phyloP scores from a whole-genome alignment of 2,113 vertebrate species.

The Axis porcinus region DNA sequence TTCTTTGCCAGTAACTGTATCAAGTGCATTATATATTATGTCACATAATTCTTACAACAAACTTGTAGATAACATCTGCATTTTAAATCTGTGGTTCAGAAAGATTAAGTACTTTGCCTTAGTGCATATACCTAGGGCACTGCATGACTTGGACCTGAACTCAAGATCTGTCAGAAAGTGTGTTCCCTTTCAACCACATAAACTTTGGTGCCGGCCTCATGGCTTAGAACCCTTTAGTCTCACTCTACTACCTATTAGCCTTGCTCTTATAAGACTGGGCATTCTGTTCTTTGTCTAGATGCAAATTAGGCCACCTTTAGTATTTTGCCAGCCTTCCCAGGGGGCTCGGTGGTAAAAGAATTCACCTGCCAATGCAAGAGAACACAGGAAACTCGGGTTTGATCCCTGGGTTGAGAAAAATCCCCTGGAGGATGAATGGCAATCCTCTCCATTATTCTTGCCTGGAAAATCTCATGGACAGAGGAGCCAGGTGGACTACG shows the following conservation, averaged over 20 bases:
- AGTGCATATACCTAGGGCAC: background rate
- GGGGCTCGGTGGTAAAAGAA: background rate
- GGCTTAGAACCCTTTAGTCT: background rate
- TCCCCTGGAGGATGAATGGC: background rate
- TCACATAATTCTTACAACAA: background rate
- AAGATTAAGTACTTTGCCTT: background rate
- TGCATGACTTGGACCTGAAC: background rate
- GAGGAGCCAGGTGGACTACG: accelerated
- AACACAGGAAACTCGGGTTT: background rate
- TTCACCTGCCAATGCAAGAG: background rate
- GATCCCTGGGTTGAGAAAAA: background rate
- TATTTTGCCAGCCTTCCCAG: background rate
- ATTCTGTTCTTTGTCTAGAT: background rate
- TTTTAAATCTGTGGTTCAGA: background rate
- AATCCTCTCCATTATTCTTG: background rate
- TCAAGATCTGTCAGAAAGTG: background rate
- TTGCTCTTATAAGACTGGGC: background rate
- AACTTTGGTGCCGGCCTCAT: background rate
- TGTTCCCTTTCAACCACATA: background rate
- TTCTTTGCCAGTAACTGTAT: background rate
- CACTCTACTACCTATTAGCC: background rate
- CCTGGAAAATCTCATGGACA: background rate
- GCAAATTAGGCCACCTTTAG: background rate
- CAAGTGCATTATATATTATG: background rate
- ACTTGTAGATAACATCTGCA: background rate